These are phyloP conservation scores for Orthosia cruda DNA, from an alignment of 2,888 invertebrate species.

Conservation along the genomic window DNA sequence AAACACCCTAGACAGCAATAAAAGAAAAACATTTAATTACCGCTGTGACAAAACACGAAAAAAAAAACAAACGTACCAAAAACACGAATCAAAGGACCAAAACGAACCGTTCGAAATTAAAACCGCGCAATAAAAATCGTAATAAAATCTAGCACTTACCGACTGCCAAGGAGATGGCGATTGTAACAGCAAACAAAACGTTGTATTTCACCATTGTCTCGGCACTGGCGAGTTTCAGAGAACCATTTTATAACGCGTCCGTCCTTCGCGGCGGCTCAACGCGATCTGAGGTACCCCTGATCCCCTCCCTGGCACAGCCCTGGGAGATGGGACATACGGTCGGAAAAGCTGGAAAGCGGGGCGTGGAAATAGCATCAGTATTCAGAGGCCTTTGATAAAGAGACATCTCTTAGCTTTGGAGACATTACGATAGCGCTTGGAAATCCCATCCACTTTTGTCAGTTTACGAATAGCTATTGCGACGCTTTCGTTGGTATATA, in stretches of 20 bases:
- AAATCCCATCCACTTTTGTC: no score
- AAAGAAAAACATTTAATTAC: conserved; percentile 15
- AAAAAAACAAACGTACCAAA: conserved; percentile 31
- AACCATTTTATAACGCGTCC: conserved; percentile 70
- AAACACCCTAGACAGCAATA: neutral
- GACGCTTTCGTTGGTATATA: no score
- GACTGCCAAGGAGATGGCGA: conserved; percentile 81
- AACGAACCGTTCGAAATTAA: conserved; percentile 4
- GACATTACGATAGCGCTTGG: no score
- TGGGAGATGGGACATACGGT: conserved; percentile 59
- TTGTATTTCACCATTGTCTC: conserved; percentile 83
- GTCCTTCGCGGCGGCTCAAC: conserved; percentile 71
- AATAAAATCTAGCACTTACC: conserved; percentile 77
- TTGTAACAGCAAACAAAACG: conserved; percentile 77
- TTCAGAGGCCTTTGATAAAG: no score
- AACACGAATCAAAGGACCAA: conserved; percentile 16
- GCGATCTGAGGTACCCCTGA: conserved; percentile 64
- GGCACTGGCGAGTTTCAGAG: conserved; percentile 60
- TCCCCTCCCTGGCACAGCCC: conserved; percentile 63
- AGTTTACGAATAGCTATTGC: no score
- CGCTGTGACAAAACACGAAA: conserved; percentile 18
- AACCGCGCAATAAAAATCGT: conserved; percentile 41
- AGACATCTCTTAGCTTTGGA: no score
- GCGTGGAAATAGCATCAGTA: conserved; percentile 11
- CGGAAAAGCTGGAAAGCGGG: conserved; percentile 40